Percentiles rank a stretch among this genome's conserved stretches.
Conservation (phyloP, 2,797 vertebrate genomes). For the Coluber constrictor region DNA sequence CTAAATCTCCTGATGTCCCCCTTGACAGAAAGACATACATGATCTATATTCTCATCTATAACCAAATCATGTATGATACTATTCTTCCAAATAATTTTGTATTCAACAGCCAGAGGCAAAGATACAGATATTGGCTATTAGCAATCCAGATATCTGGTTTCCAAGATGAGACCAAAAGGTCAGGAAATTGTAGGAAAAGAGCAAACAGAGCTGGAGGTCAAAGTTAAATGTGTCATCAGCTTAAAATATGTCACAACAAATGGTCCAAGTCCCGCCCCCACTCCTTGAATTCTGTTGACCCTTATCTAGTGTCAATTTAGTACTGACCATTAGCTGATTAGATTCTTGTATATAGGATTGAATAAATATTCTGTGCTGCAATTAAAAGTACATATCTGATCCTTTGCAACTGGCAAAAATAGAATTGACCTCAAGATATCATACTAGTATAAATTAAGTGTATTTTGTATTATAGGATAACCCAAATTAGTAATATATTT, state of each 20-base stretch:
- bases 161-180: neutral
- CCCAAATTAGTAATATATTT: neutral
- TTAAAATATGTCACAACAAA: neutral
- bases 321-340: neutral
- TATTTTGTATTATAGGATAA: neutral
- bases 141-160: neutral
- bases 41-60: neutral
- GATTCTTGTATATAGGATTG: neutral
- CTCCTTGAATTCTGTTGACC: neutral
- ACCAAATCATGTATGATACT: neutral
- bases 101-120: neutral
- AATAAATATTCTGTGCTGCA: neutral
- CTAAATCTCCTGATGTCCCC: neutral
- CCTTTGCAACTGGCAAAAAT: neutral
- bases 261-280: neutral
- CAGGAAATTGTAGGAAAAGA: neutral
- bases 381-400: neutral
- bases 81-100: neutral
- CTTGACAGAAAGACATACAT: neutral
- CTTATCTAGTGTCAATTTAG: neutral
- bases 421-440: neutral
- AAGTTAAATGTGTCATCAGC: neutral
- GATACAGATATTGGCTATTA: neutral
- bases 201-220: neutral
- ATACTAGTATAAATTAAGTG: neutral